These are phyloP conservation scores for Nasonia longicornis DNA, from an alignment of 1,140 invertebrate genomes.

Conservation along the genomic window DNA sequence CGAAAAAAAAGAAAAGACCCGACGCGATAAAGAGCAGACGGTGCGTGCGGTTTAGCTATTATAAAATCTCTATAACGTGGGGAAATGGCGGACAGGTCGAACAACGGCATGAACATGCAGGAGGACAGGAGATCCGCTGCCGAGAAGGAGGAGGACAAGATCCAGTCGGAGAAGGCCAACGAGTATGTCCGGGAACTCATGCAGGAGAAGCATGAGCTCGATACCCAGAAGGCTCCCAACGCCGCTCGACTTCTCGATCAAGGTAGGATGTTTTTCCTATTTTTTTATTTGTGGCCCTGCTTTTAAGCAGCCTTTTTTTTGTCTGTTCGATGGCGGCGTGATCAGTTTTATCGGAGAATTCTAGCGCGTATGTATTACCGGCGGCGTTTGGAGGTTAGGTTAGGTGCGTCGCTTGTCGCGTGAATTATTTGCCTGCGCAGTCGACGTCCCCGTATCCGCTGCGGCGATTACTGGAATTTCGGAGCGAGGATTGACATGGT, in stretches of 20 bases:
- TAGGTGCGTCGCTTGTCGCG: background rate
- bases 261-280: slow-evolving; percentile 68
- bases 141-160: slow-evolving; percentile 57
- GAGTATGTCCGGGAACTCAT: slow-evolving; percentile 83
- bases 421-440: background rate
- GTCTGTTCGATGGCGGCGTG: background rate
- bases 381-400: slow-evolving; percentile 18
- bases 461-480: background rate
- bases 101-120: slow-evolving; percentile 60
- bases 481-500: background rate
- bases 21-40: no score
- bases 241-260: slow-evolving; percentile 79
- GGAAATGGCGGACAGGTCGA: slow-evolving; percentile 59
- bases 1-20: background rate
- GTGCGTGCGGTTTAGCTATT: no score
- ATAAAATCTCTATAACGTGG: background rate
- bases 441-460: background rate
- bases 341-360: background rate
- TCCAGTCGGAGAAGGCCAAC: slow-evolving; percentile 75
- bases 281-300: background rate
- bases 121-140: slow-evolving; percentile 50
- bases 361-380: background rate
- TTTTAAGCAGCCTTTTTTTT: background rate
- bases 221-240: slow-evolving; percentile 77
- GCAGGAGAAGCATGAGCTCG: slow-evolving; percentile 80